These are phyloP conservation scores for Archivesica marissinica DNA, from an alignment of 1,140 invertebrate genomes.

Conservation along the genomic window DNA sequence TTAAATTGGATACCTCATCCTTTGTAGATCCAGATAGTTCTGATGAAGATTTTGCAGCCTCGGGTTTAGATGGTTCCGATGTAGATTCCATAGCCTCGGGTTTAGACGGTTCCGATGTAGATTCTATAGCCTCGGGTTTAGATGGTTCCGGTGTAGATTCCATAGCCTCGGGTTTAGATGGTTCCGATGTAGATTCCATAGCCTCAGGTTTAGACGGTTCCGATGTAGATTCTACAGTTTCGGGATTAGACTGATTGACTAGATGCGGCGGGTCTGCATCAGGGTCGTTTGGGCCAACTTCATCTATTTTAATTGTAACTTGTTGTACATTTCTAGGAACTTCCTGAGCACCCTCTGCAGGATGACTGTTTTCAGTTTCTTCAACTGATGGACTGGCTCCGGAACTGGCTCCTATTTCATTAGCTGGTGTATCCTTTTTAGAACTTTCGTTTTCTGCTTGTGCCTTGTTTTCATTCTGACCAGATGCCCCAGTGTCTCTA, in stretches of 20 bases:
- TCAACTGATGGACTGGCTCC: not conserved
- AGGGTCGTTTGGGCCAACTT: conserved; percentile 25
- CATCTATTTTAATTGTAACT: conserved; percentile 49
- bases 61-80: not conserved
- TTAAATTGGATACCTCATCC: not conserved
- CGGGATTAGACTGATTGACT: conserved; percentile 12
- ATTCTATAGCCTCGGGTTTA: not conserved
- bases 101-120: not conserved
- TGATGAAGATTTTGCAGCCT: no score
- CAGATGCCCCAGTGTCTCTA: not conserved
- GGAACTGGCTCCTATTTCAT: not conserved
- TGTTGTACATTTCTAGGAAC: not conserved
- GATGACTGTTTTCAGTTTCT: not conserved
- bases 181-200: not conserved
- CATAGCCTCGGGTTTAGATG: not conserved
- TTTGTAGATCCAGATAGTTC: not conserved
- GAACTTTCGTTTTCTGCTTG: not conserved
- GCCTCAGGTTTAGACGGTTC: not conserved
- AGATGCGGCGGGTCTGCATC: not conserved
- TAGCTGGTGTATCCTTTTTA: not conserved
- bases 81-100: not conserved
- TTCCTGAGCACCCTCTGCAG: not conserved
- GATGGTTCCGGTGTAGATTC: not conserved
- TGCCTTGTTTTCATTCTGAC: not conserved
- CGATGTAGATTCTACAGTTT: not conserved